Evolutionary conservation across 2,888 invertebrate genomes (phyloP), one percentile per base, ranked within the genome.

Genomic region (Phyto melanocephala): DNA sequence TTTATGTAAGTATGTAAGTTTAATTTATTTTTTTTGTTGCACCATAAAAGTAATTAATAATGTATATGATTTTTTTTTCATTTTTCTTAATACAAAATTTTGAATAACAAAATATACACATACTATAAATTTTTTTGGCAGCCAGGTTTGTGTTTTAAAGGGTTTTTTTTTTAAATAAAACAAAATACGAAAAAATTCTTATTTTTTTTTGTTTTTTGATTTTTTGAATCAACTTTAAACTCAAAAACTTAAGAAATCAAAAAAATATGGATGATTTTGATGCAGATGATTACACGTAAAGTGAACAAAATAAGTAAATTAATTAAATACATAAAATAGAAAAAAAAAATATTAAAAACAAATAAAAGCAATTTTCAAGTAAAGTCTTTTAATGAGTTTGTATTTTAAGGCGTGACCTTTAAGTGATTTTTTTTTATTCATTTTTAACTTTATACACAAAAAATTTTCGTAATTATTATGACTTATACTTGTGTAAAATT

Each of bases 251-350:
- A 68, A 45, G n/a, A 5, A 62, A 54, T 45, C 11, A 7, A 76
- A 63, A 33, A 60, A 17, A 40, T 33, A 74, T 68, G 63, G 37
- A 82, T 82, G 82, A 65, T 37, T 71, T 54, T 77, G 65, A 83
- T 80, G 80, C 68, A 74, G 80, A 74, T 80, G 80, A 80, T 83
- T 5, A 83, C 80, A 83, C 77, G 58, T 63, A 81, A 83, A 80
- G 74, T 80, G 72, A 80, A 65, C 1, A 77, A 56, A 68, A 56
- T 17, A 10, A 17, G 13, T 68, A 67, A 33, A 28, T 58, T 13
- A 50, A 28, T 28, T 15, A 62, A 56, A 22, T 70, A 22, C 11
- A 33, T 33, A 40, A 47, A 42, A 22, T 37, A 33, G 58, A 24
- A 5, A 68, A 15, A 17, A 20, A 20, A 10, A 56, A 24, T 47